Evolutionary conservation across 2,113 vertebrate species (phyloP).

Genomic region (Nanger granti): DNA sequence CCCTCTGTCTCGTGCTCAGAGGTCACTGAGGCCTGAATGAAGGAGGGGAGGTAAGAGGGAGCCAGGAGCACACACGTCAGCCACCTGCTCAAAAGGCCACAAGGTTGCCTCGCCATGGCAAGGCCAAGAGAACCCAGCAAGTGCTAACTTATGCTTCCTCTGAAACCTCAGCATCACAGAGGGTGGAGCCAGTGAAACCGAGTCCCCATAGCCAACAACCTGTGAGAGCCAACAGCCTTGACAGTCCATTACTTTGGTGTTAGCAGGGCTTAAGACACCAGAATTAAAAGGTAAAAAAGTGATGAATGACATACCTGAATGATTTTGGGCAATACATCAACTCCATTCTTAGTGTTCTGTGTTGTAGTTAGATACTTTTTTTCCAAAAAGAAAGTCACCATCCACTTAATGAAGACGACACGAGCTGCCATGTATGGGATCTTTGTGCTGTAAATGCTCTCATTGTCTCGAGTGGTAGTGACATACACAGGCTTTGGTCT

Average conservation of each 20-base stretch:
- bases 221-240: neutral
- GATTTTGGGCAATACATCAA: slow-evolving; percentile 92
- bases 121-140: neutral
- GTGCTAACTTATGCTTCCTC: neutral
- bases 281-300: neutral
- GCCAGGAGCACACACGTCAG: neutral
- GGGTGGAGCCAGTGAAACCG: neutral
- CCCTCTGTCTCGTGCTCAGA: neutral
- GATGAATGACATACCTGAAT: slow-evolving; percentile 85
- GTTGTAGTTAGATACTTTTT: slow-evolving; percentile 91
- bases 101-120: neutral
- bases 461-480: slow-evolving; percentile 88
- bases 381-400: slow-evolving; percentile 99
- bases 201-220: neutral
- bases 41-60: neutral
- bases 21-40: neutral
- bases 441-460: slow-evolving; percentile 93
- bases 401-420: slow-evolving; percentile 97
- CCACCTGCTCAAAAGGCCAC: neutral
- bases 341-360: slow-evolving; percentile 91
- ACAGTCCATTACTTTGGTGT: neutral
- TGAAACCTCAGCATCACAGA: neutral
- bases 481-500: slow-evolving; percentile 94
- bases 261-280: neutral
- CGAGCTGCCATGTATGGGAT: slow-evolving; percentile 96